phyloP scores from a whole-genome alignment of 2,113 vertebrate genomes.

The Motacilla tschutschensis region DNA sequence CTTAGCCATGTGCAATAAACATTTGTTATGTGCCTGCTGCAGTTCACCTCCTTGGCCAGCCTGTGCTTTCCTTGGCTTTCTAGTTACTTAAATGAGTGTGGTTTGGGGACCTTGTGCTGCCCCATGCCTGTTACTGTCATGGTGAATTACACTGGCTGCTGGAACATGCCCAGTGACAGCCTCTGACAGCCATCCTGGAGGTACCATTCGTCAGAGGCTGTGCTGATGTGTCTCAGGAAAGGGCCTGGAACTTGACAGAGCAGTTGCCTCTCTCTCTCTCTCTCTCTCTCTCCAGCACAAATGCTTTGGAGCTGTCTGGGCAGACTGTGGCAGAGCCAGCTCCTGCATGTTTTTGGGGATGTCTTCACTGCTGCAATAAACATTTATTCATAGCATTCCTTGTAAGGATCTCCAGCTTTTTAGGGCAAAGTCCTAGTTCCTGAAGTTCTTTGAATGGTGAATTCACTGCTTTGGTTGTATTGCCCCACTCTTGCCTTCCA shows the following conservation, averaged over 20 bases:
- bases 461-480: not conserved
- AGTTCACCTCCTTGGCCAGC: not conserved
- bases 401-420: not conserved
- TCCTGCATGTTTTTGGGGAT: not conserved
- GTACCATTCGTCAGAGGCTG: not conserved
- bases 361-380: not conserved
- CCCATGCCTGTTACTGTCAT: not conserved
- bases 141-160: constrained; percentile 2
- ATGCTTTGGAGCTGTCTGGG: not conserved
- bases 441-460: not conserved
- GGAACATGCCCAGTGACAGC: not conserved
- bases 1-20: not conserved
- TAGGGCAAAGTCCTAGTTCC: not conserved
- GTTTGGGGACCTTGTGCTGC: not conserved
- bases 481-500: not conserved
- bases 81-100: not conserved
- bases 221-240: not conserved
- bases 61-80: not conserved
- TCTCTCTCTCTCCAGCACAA: fast-evolving
- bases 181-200: constrained; percentile 6
- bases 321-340: not conserved
- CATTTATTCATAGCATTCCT: not conserved
- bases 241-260: not conserved
- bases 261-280: not conserved
- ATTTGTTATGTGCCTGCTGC: not conserved